Evolutionary conservation across 2,113 vertebrate species (phyloP).

Genomic region (Myodes glareolus): DNA sequence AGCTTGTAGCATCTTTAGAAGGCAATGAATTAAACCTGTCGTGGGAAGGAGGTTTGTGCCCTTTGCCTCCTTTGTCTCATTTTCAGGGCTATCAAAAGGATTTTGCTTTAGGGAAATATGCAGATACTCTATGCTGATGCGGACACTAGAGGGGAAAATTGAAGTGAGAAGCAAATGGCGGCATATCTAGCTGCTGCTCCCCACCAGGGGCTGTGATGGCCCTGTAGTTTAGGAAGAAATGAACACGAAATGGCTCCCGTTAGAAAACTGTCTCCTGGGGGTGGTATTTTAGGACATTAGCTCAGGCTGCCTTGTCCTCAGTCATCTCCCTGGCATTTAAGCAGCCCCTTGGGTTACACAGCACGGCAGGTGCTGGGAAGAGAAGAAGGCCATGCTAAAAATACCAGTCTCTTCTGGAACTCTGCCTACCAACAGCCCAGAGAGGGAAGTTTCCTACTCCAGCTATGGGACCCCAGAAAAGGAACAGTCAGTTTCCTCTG

Average conservation of each 20-base stretch:
- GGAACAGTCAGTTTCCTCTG: conserved; percentile 29
- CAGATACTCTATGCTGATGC: background rate
- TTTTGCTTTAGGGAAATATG: background rate
- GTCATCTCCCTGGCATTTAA: conserved; percentile 86
- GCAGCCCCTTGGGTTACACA: conserved; percentile 89
- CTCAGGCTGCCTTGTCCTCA: conserved; percentile 86
- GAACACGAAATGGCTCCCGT: conserved; percentile 49
- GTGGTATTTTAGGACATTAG: conserved; percentile 91
- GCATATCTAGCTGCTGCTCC: background rate
- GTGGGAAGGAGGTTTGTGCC: background rate
- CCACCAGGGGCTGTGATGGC: background rate
- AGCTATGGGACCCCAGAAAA: conserved; percentile 56
- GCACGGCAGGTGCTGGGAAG: conserved; percentile 90
- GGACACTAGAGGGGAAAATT: background rate
- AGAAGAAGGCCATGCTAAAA: conserved; percentile 90
- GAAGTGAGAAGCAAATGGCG: background rate
- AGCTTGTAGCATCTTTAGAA: background rate
- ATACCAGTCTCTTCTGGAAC: conserved; percentile 89
- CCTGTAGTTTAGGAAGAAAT: conserved; percentile 40
- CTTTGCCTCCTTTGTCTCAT: background rate
- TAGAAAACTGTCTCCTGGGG: conserved; percentile 63
- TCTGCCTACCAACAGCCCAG: conserved; percentile 39
- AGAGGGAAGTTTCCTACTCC: conserved; percentile 21
- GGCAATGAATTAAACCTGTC: background rate
- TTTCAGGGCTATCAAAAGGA: background rate